These are phyloP conservation scores for Dermatemys mawii DNA, from an alignment of 2,113 vertebrate genomes.

Conservation along the genomic window DNA sequence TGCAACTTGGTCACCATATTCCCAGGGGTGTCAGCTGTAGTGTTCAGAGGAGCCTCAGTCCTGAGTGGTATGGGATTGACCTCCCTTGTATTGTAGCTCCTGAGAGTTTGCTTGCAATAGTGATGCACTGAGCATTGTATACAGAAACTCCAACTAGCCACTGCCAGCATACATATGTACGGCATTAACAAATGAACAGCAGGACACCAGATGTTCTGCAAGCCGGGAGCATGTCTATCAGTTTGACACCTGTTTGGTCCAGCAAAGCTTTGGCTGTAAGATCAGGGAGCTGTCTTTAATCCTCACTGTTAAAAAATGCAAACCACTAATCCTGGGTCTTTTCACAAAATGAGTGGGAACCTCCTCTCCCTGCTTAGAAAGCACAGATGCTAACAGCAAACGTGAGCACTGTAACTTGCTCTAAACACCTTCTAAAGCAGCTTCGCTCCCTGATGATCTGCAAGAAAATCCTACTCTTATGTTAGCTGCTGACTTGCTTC, in stretches of 20 bases:
- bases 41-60: neutral
- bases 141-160: neutral
- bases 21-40: neutral
- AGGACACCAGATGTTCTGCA: constrained; percentile 29
- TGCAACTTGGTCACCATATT: neutral
- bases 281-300: neutral
- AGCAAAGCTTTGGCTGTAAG: neutral
- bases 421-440: neutral
- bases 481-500: neutral
- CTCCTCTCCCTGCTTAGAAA: neutral
- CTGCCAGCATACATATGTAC: neutral
- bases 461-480: neutral
- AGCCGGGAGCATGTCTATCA: neutral
- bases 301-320: neutral
- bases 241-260: constrained; percentile 18
- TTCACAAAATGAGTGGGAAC: neutral
- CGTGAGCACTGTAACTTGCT: neutral
- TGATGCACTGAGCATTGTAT: neutral
- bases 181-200: constrained; percentile 10
- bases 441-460: neutral
- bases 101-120: neutral
- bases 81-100: neutral
- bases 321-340: constrained; percentile 6
- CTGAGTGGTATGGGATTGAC: neutral
- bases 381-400: neutral